A percentile compares a stretch with the other conserved stretches of the same genome.
Conservation (phyloP, 2,113 vertebrate genomes). For the Clarias gariepinus region DNA sequence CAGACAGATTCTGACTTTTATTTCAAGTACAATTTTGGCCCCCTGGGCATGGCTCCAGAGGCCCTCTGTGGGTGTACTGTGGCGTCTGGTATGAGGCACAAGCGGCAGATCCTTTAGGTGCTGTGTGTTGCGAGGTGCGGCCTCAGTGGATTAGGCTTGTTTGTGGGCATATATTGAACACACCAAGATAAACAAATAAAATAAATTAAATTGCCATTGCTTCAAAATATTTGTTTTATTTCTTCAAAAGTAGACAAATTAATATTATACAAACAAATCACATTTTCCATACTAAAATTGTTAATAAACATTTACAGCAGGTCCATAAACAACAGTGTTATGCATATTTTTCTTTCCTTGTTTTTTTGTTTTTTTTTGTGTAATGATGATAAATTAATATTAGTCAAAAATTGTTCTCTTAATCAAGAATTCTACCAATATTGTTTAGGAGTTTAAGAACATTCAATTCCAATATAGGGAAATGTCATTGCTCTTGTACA, state of each 20-base stretch:
- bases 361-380: background rate
- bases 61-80: no score
- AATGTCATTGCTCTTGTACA: background rate
- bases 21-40: no score
- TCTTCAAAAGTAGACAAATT: background rate
- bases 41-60: no score
- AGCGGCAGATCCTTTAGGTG: no score
- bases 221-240: conserved; percentile 5
- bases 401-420: background rate
- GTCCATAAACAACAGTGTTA: background rate
- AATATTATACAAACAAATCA: background rate
- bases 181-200: background rate
- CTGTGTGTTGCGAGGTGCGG: no score
- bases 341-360: background rate
- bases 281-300: background rate
- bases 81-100: no score
- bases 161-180: background rate
- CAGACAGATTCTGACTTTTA: no score
- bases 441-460: background rate
- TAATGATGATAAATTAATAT: background rate
- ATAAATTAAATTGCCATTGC: background rate
- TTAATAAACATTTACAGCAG: background rate
- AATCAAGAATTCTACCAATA: background rate
- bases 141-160: no score
- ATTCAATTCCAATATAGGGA: background rate